These are phyloP conservation scores for Arizona elegans DNA, from an alignment of 2,113 vertebrate species.

Conservation along the genomic window DNA sequence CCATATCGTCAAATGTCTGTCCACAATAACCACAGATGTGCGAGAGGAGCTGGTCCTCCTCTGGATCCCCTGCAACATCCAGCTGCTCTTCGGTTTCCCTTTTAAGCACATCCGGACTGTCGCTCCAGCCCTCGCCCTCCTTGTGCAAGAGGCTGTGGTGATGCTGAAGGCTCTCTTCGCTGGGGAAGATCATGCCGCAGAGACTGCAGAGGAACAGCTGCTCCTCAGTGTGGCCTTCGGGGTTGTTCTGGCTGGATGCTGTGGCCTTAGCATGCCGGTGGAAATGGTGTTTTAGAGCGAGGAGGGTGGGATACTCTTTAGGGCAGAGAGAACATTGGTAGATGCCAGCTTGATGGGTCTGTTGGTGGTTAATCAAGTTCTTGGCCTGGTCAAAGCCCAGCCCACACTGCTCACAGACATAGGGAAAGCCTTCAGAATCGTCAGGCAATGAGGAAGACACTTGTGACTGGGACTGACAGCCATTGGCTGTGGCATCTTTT, in stretches of 20 bases:
- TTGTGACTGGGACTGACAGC: constrained; percentile 13
- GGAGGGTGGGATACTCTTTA: constrained; percentile 81
- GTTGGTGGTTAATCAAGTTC: constrained; percentile 71
- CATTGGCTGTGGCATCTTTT: neutral
- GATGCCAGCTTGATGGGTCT: constrained; percentile 82
- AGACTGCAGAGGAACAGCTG: constrained; percentile 80
- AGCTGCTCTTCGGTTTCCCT: constrained; percentile 13
- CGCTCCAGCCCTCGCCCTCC: constrained; percentile 3
- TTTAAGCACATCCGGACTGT: neutral
- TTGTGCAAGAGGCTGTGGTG: constrained; percentile 77
- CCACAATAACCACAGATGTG: constrained; percentile 90
- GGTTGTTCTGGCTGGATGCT: neutral
- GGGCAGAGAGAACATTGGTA: constrained; percentile 90
- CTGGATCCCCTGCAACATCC: neutral
- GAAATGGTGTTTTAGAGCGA: constrained; percentile 85
- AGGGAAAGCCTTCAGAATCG: constrained; percentile 22
- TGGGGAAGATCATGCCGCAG: constrained; percentile 81
- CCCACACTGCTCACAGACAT: constrained; percentile 3
- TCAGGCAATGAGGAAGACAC: neutral
- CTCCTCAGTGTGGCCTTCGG: constrained; percentile 60
- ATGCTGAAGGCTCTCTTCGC: constrained; percentile 74
- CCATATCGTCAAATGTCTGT: constrained; percentile 83
- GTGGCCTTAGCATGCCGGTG: constrained; percentile 78
- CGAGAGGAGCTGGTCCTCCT: constrained; percentile 53
- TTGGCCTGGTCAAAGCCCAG: constrained; percentile 60